These are phyloP conservation scores for Eulemur albifrons DNA, from an alignment of 2,797 vertebrate species.

Conservation along the genomic window DNA sequence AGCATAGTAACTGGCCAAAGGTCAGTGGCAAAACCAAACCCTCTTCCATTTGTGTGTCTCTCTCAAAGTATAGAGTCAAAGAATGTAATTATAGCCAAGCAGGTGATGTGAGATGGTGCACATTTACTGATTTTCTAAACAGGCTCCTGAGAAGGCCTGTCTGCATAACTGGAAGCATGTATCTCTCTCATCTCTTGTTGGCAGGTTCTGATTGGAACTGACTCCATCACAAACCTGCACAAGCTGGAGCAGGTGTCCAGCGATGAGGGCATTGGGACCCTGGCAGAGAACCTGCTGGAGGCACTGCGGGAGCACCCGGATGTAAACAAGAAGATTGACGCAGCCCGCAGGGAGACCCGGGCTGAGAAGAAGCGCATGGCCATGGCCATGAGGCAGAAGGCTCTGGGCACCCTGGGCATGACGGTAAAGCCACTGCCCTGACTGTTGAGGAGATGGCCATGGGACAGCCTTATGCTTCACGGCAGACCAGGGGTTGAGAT, in stretches of 20 bases:
- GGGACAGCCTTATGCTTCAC: background rate
- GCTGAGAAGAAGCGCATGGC: constrained; percentile 99
- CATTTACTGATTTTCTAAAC: background rate
- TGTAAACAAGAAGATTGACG: constrained; percentile 97
- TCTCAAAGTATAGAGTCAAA: background rate
- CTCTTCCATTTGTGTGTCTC: background rate
- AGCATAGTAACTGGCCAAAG: background rate
- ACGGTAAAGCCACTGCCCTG: constrained; percentile 84
- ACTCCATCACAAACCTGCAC: constrained; percentile 98
- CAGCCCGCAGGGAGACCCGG: constrained; percentile 95
- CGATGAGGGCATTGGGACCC: constrained; percentile 96
- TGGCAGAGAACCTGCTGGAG: constrained; percentile 98
- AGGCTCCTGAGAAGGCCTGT: background rate
- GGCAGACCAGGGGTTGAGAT: background rate
- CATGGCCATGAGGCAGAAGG: constrained; percentile 99
- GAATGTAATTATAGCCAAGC: background rate
- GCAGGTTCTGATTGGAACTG: constrained; percentile 95
- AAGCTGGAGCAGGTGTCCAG: constrained; percentile 99
- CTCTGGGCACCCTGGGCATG: constrained; percentile 98
- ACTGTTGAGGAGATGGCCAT: background rate
- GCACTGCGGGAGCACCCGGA: constrained; percentile 94
- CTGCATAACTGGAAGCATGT: background rate
- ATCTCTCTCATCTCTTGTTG: background rate
- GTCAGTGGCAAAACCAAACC: background rate
- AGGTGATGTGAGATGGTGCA: background rate